Base-by-base conservation (phyloP, 1,140 invertebrate species). In the Oncopodura yosiiana region DNA sequence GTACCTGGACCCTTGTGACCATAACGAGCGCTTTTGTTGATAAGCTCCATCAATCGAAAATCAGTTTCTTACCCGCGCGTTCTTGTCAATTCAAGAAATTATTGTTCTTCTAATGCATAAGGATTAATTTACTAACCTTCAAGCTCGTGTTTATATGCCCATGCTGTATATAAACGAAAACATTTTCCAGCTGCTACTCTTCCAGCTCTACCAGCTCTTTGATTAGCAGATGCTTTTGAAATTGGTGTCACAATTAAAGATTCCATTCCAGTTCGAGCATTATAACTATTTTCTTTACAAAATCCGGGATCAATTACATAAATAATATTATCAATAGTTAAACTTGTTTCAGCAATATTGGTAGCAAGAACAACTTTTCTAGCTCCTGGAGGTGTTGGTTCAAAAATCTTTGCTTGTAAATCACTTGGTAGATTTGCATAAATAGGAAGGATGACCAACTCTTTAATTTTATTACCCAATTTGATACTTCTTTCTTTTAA, bases 291-390 rank as follows among this genome's bases (percentile, higher is more conserved):
- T 74, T 98, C 94, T 70, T 99, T 99, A 38, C 91, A 93, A 74
- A 97, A 99, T 2, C 95, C 96, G 16, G 94, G 93, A 78, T 99
- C 96, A 62, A 99, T 97, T 0, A 99, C 96, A 74, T 95, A 99
- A 44, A 92, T 87, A 59, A 99, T 99, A 64, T 97, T 97, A 69
- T 99, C 95, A 63, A 99, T 99, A 1, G 96, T 99, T 9, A 99
- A 73, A 3, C 94, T 98, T 18, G 96, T 99, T 75, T 99, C 94
- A 1, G 96, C 96, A 68, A 99, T 99, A 69, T 99, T 99, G 19
- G 96, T 99, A 1, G 95, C 95, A 19, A 99, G 72, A 16, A 99
- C 83, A 23, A 97, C 87, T 73, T 82, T 99, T 65, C 95, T 77
- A 1, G 94, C 90, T 54, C 89, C 87, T 21, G 87, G 83, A 37